Evolutionary conservation across 2,888 invertebrate species (phyloP), one percentile per base, ranked within the genome.

Genomic region (Eupithecia exiguata): DNA sequence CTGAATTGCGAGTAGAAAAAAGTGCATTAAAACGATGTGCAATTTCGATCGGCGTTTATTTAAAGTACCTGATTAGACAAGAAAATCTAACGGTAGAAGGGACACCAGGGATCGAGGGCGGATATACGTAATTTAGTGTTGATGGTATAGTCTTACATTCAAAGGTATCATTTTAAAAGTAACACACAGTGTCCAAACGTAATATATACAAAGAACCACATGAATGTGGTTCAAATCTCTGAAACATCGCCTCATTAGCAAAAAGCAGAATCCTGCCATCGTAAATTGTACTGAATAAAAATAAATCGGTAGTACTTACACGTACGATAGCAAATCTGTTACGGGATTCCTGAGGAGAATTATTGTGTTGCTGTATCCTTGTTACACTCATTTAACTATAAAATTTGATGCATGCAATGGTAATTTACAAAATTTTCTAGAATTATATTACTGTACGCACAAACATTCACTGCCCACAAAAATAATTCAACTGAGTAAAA

Each of bases 101-200:
- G 71, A 69, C 43, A 69, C 58, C 40, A 10, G 12, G 10, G 43
- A 58, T 25, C 25, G 46, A 61, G 58, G 67, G 63, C 77, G 78
- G 79, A 79, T 77, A 79, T 79, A 72, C 72, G 69, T 74, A 73
- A 79, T 79, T 79, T 70, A 70, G 62, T 65, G 38, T 63, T 35
- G 10, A 36, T 66, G 66, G 76, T 74, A 72, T 70, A 74, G 36
- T 35, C 53, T 12, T 25, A 25, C 1, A 58, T 12, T 58, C 58
- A 58, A 58, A 25, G 53, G 12, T 58, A 58, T 25, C 25, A 12
- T 58, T 58, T 14, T 14, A 1, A 58, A 14, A 21, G 25, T 12
- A 25, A 25, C 21, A 5, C 12, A 14, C 58, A 1, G 14, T 25
- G 25, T 12, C 3, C 58, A 14, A 25, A 58, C 58, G 25, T 25